phyloP scores from a whole-genome alignment of 2,888 invertebrate genomes.

The Patella pellucida region DNA sequence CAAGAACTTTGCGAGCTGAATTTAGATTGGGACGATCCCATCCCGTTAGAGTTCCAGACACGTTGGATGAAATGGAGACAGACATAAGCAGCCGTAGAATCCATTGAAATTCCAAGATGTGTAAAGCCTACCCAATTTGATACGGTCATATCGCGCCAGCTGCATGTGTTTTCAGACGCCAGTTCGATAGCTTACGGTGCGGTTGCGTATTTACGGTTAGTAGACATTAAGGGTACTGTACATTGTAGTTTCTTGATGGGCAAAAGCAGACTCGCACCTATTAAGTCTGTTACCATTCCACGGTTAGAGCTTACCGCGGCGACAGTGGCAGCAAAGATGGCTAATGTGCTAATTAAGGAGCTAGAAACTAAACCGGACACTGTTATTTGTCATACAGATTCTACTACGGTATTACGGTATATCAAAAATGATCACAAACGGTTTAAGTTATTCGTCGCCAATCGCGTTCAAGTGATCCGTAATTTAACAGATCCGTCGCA shows the following conservation, averaged over 20 bases:
- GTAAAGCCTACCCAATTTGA: conserved; percentile 24
- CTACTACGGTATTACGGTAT: conserved; percentile 24
- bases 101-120: conserved; percentile 21
- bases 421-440: conserved; percentile 20
- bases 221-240: conserved; percentile 13
- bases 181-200: conserved; percentile 27
- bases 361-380: conserved; percentile 9
- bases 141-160: conserved; percentile 13
- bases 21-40: conserved; percentile 13
- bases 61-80: conserved; percentile 2
- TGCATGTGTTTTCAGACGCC: conserved; percentile 33
- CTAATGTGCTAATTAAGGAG: conserved; percentile 18
- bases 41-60: background rate
- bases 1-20: background rate
- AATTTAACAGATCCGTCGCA: conserved; percentile 10
- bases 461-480: conserved; percentile 20
- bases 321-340: conserved; percentile 1
- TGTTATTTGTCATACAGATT: conserved; percentile 27
- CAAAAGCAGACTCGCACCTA: conserved; percentile 13
- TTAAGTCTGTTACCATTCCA: conserved; percentile 16
- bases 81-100: background rate
- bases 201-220: conserved; percentile 29
- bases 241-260: conserved; percentile 29
- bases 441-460: conserved; percentile 29
- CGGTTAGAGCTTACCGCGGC: conserved; percentile 18